Evolutionary conservation across 2,888 invertebrate species (phyloP), one percentile per base, ranked within the genome.

Genomic region (Macropis europaea): DNA sequence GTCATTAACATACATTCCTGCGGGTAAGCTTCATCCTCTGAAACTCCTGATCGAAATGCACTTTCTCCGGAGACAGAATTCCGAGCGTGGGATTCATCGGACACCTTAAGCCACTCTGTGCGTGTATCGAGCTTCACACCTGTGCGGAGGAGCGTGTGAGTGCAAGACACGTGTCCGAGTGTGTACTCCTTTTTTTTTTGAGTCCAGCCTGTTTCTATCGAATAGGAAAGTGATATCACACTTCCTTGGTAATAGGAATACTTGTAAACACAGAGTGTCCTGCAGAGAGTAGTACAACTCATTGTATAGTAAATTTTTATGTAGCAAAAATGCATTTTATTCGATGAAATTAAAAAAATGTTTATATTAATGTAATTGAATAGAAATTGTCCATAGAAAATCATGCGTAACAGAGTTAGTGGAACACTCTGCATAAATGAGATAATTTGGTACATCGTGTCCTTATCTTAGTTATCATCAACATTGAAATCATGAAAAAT

Each of bases 1-100:
- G 77, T 79, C 80, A 77, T 86, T 86, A 85, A 84, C 85, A 86
- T 84, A 82, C 80, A 81, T 86, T 84, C 80, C 71, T 79, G 71
- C 43, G 61, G 73, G 74, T 60, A 54, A 61, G 76, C 71, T 77
- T 78, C 78, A 79, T 81, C 84, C 82, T 84, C 84, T 79, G 75
- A 78, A 77, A 77, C 77, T 67, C 42, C 63, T 59, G 68, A 81
- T 77, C 75, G 73, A 28, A 47, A 72, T 77, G 71, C 77, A 87
- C 86, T 87, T 87, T 87, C 87, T 85, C 85, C 71, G 56, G 68
- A 79, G 75, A 75, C 72, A 81, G 77, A 85, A 82, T 83, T 82
- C 76, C 60, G 66, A 84, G 79, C 81, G 82, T 84, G 84, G 76
- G 82, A 86, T 75, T 66, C 70, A 47, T 32, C 59, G 54, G 26